phyloP scores from a whole-genome alignment of 1,140 invertebrate genomes.

The Drosophila pallidifrons region DNA sequence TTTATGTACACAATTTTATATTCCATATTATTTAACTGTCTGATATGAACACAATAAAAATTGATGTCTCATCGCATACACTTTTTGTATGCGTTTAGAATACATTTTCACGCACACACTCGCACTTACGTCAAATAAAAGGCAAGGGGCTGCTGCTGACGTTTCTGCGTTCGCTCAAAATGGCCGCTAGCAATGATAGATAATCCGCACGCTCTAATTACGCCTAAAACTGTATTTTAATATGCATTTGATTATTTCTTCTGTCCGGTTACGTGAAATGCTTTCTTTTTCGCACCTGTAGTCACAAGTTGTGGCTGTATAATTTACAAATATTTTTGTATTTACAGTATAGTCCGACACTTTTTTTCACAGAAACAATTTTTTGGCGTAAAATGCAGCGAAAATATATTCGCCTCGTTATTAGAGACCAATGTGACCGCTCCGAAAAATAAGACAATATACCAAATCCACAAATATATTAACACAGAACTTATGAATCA shows the following conservation, averaged over 20 bases:
- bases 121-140: constrained; percentile 56
- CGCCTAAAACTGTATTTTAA: constrained; percentile 1
- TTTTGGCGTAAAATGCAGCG: constrained; percentile 64
- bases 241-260: constrained; percentile 8
- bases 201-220: constrained; percentile 34
- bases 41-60: neutral
- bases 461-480: no score
- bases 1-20: neutral
- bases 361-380: constrained; percentile 56
- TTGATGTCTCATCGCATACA: neutral
- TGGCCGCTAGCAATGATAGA: constrained; percentile 64
- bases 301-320: constrained; percentile 1
- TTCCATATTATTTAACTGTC: neutral
- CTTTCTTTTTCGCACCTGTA: constrained; percentile 2
- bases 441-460: neutral
- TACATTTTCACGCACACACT: neutral
- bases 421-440: constrained; percentile 19
- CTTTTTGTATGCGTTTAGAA: neutral
- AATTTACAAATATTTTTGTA: constrained; percentile 42
- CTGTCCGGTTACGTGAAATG: no score
- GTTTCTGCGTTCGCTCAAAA: constrained; percentile 75
- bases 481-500: no score
- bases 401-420: constrained; percentile 59
- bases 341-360: constrained; percentile 50
- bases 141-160: constrained; percentile 57